Evolutionary conservation across 23 tunicate species (phyloP).

Genomic region (Halocynthia roretzi): DNA sequence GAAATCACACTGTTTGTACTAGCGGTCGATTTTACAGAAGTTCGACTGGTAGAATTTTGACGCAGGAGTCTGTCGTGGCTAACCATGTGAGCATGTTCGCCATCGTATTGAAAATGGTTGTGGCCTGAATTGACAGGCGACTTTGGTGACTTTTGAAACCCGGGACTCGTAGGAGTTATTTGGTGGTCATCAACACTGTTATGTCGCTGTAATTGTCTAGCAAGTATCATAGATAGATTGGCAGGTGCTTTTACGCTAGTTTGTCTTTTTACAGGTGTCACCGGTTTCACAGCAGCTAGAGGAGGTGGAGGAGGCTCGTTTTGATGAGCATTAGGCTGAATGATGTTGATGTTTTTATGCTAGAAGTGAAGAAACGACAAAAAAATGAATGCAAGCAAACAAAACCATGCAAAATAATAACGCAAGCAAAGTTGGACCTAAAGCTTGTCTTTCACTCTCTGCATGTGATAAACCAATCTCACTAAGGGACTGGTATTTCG

Average conservation of each 20-base stretch:
- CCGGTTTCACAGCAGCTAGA: conserved; percentile 13
- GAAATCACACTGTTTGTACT: conserved; percentile 18
- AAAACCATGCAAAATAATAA: background rate
- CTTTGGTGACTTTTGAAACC: background rate
- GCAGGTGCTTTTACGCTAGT: conserved; percentile 15
- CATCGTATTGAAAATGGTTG: background rate
- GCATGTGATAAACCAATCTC: too few species aligned
- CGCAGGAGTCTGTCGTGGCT: background rate
- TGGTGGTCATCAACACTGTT: background rate
- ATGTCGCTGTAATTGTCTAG: conserved; percentile 18
- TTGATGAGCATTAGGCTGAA: too few species aligned
- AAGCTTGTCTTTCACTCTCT: too few species aligned
- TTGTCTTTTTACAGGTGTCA: conserved; percentile 9
- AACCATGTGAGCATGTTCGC: background rate
- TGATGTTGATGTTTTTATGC: background rate
- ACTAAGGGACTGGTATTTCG: too few species aligned
- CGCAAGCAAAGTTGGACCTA: too few species aligned
- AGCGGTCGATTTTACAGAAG: conserved; percentile 8
- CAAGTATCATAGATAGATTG: conserved; percentile 8
- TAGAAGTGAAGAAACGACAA: background rate
- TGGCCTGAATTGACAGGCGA: background rate
- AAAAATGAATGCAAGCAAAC: background rate
- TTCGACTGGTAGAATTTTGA: conserved; percentile 13
- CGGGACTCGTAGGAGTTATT: background rate
- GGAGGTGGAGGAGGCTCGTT: background rate